phyloP scores from a whole-genome alignment of 2,113 vertebrate species.

The Excalfactoria chinensis region DNA sequence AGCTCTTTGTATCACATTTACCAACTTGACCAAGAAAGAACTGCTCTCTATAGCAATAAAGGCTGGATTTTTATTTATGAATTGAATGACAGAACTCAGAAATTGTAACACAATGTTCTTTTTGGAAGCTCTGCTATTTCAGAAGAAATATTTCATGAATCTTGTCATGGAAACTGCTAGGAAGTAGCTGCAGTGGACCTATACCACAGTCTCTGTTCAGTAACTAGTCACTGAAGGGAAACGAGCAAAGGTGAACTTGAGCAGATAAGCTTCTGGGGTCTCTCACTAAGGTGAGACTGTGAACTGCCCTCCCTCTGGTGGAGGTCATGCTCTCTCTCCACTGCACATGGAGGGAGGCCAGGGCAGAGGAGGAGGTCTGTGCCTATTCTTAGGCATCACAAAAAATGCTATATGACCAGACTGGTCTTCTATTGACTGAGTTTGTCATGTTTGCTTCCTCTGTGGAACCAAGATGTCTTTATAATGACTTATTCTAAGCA shows the following conservation, averaged over 20 bases:
- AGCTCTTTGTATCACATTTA: background rate
- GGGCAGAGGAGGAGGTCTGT: background rate
- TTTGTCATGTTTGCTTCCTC: background rate
- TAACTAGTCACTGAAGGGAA: background rate
- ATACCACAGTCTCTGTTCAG: background rate
- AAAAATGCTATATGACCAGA: background rate
- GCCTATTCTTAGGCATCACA: background rate
- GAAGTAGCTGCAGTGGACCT: background rate
- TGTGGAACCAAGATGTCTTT: background rate
- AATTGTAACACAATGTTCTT: fast-evolving
- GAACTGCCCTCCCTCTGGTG: background rate
- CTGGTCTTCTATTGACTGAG: background rate
- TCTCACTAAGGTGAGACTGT: background rate
- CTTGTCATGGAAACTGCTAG: background rate
- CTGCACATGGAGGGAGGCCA: background rate
- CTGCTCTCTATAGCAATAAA: background rate
- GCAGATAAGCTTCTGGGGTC: background rate
- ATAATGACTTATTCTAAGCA: background rate
- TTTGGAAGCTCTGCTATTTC: background rate
- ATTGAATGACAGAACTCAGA: background rate
- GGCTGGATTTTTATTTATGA: background rate
- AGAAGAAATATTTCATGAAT: background rate
- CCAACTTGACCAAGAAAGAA: background rate
- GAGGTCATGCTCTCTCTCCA: background rate
- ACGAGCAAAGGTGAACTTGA: background rate